phyloP scores from a whole-genome alignment of 2,797 vertebrate species.

The Ctenochaetus hawaiiensis region DNA sequence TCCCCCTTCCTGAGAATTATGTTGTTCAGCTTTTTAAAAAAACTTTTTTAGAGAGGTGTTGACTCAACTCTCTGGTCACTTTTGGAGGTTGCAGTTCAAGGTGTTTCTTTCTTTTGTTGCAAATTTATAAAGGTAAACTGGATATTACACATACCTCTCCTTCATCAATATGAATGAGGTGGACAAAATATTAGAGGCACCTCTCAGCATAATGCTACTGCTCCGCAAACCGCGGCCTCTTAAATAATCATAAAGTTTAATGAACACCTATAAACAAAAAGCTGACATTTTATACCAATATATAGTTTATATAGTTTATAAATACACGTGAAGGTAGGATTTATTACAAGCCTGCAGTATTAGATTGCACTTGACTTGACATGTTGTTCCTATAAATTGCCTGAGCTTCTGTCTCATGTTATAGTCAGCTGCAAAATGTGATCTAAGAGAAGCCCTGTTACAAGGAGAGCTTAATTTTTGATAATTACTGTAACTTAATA shows the following conservation, averaged over 20 bases:
- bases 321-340: too few relatives aligned
- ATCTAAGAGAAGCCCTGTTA: background rate
- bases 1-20: background rate
- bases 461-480: background rate
- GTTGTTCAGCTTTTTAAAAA: background rate
- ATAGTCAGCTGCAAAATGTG: background rate
- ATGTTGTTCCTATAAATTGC: background rate
- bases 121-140: background rate
- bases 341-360: background rate
- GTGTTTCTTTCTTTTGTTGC: background rate
- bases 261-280: background rate
- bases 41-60: background rate
- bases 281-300: too few relatives aligned
- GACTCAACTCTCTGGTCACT: background rate
- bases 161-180: background rate
- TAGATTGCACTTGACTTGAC: background rate
- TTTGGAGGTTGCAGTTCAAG: background rate
- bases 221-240: background rate
- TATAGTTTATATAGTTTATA: background rate
- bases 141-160: background rate
- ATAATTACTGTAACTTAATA: background rate
- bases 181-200: background rate
- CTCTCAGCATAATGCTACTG: background rate
- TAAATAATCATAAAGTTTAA: background rate
- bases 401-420: background rate